phyloP scores from a whole-genome alignment of 2,888 invertebrate species.

The Cetonia aurata region DNA sequence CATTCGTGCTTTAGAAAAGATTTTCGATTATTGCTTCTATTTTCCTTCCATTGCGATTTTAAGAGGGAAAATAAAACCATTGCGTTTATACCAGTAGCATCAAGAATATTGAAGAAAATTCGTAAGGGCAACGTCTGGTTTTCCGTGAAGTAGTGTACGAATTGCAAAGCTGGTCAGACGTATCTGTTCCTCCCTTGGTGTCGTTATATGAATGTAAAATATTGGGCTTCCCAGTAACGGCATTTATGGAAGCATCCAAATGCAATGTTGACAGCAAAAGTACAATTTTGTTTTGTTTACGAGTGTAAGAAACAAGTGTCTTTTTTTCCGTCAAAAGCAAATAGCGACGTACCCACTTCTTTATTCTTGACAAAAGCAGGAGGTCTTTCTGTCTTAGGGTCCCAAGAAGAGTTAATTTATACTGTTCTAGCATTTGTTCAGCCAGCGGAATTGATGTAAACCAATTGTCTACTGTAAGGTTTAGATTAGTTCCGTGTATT shows the following conservation, averaged over 20 bases:
- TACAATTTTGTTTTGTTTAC: constrained; percentile 39
- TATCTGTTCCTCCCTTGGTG: constrained; percentile 38
- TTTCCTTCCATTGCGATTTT: constrained; percentile 40
- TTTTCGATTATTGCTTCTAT: constrained; percentile 35
- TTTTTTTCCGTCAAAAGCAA: constrained; percentile 44
- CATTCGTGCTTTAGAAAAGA: constrained; percentile 39
- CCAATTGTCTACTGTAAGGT: constrained; percentile 50
- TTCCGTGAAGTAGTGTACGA: not conserved
- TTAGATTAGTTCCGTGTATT: constrained; percentile 51
- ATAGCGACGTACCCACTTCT: constrained; percentile 36
- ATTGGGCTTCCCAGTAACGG: constrained; percentile 36
- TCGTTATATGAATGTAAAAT: constrained; percentile 44
- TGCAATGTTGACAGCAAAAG: constrained; percentile 32
- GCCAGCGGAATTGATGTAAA: constrained; percentile 50
- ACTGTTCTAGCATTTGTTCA: constrained; percentile 45
- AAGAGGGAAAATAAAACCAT: constrained; percentile 42
- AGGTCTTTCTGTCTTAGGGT: constrained; percentile 46
- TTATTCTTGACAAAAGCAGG: constrained; percentile 37
- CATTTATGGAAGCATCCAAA: constrained; percentile 34
- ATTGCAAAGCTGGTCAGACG: too few species aligned
- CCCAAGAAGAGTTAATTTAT: constrained; percentile 48
- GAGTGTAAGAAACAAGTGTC: constrained; percentile 35
- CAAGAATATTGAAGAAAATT: constrained; percentile 42
- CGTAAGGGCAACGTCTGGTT: constrained; percentile 32
- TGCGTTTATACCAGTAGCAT: constrained; percentile 44